Base-by-base conservation (phyloP, 1,140 invertebrate species). In the Papilio glaucus region DNA sequence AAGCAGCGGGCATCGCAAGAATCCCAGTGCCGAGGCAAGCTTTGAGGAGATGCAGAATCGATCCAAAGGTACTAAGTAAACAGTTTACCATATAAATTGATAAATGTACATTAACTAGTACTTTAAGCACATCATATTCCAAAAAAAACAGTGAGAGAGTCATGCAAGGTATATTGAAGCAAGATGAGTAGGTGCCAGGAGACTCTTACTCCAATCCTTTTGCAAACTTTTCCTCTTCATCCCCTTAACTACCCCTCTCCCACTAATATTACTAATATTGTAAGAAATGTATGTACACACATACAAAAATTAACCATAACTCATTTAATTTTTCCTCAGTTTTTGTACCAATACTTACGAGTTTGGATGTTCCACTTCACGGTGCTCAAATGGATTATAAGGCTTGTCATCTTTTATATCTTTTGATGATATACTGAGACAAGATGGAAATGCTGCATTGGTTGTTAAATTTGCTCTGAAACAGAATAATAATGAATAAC, bases 21-120 rank as follows among this genome's bases (percentile, higher is more conserved):
- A 98, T 96, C 0, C 98, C 98, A 0, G 97, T 97, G 0, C 98
- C 98, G 53, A 98, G 93, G 2, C 97, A 98, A 68, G 96, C 96
- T 86, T 98, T 98, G 4, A 98, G 88, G 9, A 98, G 90, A 85
- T 98, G 96, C 53, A 96, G 94, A 83, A 97, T 93, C 0, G 97
- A 95, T 1, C 96, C 96, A 0, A 94, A 80, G 72, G 96, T 95
- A 41, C 96, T 97, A 91, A 39, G 91, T 93, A 87, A 24, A 73
- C 33, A 69, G 38, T 10, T 72, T 42, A 38, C 12, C 0, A 5
- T 12, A 42, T 15, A 24, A 45, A 39, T 18, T 21, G n/a, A 53
- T 53, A 53, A n/a, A 18, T 10, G 37, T 60, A 49, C 9, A n/a
- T n/a, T n/a, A n/a, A n/a, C n/a, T n/a, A n/a, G n/a, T n/a, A n/a